Conservation (phyloP, 1,140 invertebrate genomes). For the Pantala flavescens region DNA sequence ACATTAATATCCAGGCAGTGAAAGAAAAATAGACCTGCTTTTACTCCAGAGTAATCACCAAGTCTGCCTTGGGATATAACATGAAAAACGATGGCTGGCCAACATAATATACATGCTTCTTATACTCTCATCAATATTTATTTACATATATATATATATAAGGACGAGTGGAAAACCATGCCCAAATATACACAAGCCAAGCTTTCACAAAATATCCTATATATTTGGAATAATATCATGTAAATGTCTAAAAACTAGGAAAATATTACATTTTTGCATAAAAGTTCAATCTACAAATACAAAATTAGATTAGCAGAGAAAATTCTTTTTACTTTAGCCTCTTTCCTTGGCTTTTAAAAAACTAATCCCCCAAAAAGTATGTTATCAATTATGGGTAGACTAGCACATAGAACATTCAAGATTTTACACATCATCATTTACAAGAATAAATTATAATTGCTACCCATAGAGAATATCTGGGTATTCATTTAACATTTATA, state of each 20-base stretch:
- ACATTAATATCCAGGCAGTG: neutral
- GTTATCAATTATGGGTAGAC: no score
- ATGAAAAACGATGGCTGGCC: no score
- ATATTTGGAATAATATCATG: slow-evolving; percentile 2
- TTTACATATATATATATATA: no score
- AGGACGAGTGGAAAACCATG: neutral
- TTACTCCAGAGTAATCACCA: neutral
- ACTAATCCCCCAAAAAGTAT: no score
- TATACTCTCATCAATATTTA: no score
- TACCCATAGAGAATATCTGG: neutral
- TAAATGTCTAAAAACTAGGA: neutral
- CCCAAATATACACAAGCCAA: neutral
- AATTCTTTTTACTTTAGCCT: neutral
- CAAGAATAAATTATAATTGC: slow-evolving; percentile 1
- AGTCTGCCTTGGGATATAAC: neutral
- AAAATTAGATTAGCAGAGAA: slow-evolving; percentile 4
- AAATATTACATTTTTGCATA: neutral
- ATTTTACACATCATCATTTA: neutral
- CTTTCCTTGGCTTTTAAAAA: neutral
- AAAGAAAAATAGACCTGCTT: neutral
- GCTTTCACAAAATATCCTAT: slow-evolving; percentile 4
- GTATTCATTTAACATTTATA: neutral
- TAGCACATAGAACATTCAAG: no score
- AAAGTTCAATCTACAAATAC: neutral
- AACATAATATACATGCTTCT: no score